Base-by-base conservation (phyloP, 2,797 vertebrate species). In the Pelochelys cantorii region DNA sequence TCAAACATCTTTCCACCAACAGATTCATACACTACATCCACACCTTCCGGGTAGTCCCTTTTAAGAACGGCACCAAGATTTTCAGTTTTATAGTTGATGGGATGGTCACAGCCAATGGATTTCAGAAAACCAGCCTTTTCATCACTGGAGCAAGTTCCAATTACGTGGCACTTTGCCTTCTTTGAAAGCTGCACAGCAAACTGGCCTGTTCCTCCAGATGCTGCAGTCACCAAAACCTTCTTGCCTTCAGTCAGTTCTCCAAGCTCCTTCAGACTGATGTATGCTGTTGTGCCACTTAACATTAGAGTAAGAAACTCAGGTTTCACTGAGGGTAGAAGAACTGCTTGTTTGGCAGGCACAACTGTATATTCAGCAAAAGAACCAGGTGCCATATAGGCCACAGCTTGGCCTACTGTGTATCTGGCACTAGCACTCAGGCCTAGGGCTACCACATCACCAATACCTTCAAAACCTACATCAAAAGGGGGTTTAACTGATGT, bases 171-270 rank as follows among this genome's bases (percentile, higher is more conserved):
- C 65, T 98, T 98, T 8, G 99, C 99, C 88, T 94, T 97, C 95
- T 99, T 99, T 85, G 99, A 98, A 37, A 99, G 98, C 97, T 99
- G 99, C 94, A 99, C 99, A 0, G 99, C 99, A 0, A 99, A 99
- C 97, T 99, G 99, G n/a, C 99, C 99, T 0, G 99, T 99, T 55
- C 99, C 99, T 83, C 99, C 99, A 0, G 99, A 99, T 0, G 99
- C 99, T 0, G 99, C 99, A 0, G 99, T 99, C 95, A 99, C 99
- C 97, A 99, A 95, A 79, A 99, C 98, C 1, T 98, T 99, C 96
- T 99, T 97, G 60, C 98, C 99, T 97, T 98, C 96, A 27, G 97
- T 97, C 86, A 99, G 97, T 55, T 98, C 97, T 18, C 99, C 99
- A 13, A 98, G 98, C 59, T 98, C 98, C 52, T 98, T 98, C 97